These are phyloP conservation scores for Xyliphius kryptos DNA, from an alignment of 2,113 vertebrate genomes.

Conservation along the genomic window DNA sequence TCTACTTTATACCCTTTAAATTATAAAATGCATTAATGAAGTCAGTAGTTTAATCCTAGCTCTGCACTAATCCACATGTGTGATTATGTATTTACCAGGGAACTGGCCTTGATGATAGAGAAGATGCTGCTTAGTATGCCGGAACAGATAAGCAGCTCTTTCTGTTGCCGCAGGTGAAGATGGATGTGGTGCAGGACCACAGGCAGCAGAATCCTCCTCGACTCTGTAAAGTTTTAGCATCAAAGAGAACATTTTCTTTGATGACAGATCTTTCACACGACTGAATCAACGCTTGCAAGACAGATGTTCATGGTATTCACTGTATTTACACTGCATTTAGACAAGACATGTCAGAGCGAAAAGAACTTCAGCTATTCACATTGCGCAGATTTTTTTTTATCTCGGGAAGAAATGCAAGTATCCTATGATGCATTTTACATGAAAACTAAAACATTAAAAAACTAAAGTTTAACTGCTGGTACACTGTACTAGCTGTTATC, in stretches of 20 bases:
- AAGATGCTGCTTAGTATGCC: constrained; percentile 97
- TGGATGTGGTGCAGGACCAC: constrained; percentile 97
- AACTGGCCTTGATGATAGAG: constrained; percentile 82
- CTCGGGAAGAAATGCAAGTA: no score
- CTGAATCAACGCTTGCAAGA: neutral
- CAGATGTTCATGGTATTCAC: neutral
- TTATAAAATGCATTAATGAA: neutral
- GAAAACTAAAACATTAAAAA: no score
- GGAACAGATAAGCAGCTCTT: constrained; percentile 94
- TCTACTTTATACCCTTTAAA: no score
- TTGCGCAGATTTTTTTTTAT: no score
- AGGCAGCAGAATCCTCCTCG: constrained; percentile 87
- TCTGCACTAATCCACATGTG: neutral
- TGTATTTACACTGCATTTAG: neutral
- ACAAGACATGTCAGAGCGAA: no score
- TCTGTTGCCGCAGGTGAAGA: constrained; percentile 93
- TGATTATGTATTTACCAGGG: constrained; percentile 56
- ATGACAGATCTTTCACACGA: neutral
- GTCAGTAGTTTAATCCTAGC: neutral
- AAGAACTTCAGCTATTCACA: no score
- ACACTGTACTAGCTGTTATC: no score
- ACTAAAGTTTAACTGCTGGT: no score
- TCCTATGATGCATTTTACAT: no score
- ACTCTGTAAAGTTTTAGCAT: constrained; percentile 66
- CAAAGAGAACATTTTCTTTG: no score